These are phyloP conservation scores for Xenopus tropicalis DNA, from an alignment of 2,113 vertebrate species.

Conservation along the genomic window UCB_Xtro_10.0 CM004445.2:93245501-93246000, in stretches of 20 bases:
- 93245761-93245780: background rate
- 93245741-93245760: background rate
- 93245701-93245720: conserved; percentile 8
- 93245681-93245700: conserved; percentile 13
- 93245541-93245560: background rate
- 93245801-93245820: conserved; percentile 4
- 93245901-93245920: conserved; percentile 16
- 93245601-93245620: conserved; percentile 36
- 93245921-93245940: conserved; percentile 43
- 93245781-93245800: conserved; percentile 1
- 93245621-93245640: conserved; percentile 24
- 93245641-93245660: conserved; percentile 43
- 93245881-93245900: conserved; percentile 19
- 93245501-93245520: too few relatives aligned
- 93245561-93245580: conserved; percentile 32
- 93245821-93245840: background rate
- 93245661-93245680: conserved; percentile 21
- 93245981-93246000: conserved; percentile 19
- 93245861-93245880: background rate
- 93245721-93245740: background rate
- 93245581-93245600: conserved; percentile 19
- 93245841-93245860: background rate
- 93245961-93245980: conserved; percentile 28
- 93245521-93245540: background rate
- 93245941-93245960: conserved; percentile 40